These are phyloP conservation scores for Paralvinella palmiformis DNA, from an alignment of 1,140 invertebrate species.

Conservation along the genomic window DNA sequence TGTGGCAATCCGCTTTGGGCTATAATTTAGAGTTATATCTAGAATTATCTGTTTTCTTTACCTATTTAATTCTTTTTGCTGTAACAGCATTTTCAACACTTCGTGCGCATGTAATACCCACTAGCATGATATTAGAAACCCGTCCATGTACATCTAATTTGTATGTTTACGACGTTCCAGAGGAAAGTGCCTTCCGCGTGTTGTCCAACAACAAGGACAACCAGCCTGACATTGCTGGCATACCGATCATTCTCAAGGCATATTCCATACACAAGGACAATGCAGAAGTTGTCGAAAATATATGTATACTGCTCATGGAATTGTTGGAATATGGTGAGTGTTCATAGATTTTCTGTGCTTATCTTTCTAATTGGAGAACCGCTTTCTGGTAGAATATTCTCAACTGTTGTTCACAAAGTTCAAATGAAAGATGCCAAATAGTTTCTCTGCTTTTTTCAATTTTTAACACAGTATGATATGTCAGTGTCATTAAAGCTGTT, in stretches of 20 bases:
- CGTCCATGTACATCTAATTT: neutral
- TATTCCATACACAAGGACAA: constrained; percentile 46
- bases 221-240: constrained; percentile 30
- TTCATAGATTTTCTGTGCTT: neutral
- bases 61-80: neutral
- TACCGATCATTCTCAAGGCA: constrained; percentile 37
- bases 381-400: neutral
- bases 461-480: neutral
- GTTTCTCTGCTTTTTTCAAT: neutral
- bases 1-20: too few relatives aligned
- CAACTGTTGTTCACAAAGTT: neutral
- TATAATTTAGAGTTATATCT: neutral
- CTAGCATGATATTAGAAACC: neutral
- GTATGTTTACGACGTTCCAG: constrained; percentile 25
- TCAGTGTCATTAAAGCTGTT: neutral
- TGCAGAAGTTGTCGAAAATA: constrained; percentile 44
- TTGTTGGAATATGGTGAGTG: constrained; percentile 42
- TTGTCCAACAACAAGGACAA: constrained; percentile 30
- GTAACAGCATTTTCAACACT: neutral
- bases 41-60: neutral
- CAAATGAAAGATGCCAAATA: neutral
- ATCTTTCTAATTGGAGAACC: neutral
- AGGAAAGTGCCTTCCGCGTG: constrained; percentile 46
- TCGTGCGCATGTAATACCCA: neutral
- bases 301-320: constrained; percentile 41